Evolutionary conservation across 2,888 invertebrate species (phyloP).

Genomic region (Cheilosia vulpina): DNA sequence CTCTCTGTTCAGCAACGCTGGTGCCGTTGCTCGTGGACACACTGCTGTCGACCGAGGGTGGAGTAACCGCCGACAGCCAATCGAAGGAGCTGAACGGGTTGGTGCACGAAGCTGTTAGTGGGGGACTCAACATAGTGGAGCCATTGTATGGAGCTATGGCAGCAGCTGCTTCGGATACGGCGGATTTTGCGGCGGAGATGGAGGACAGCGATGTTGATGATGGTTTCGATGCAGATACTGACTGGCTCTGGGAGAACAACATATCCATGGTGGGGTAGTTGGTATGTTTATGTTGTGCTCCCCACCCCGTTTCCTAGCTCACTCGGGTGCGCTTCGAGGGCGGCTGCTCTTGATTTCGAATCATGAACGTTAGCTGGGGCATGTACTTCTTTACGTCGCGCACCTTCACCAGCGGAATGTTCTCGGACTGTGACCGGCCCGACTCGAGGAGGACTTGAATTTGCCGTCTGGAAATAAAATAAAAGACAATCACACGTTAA

Average conservation of each 20-base stretch:
- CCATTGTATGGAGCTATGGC: constrained; percentile 77
- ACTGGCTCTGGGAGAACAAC: constrained; percentile 83
- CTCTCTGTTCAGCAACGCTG: constrained; percentile 79
- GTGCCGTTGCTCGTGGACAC: constrained; percentile 26
- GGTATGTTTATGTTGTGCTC: constrained; percentile 82
- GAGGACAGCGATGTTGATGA: constrained; percentile 75
- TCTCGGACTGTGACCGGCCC: constrained; percentile 90
- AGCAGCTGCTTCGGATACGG: constrained; percentile 73
- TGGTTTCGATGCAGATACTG: constrained; percentile 75
- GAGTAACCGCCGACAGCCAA: constrained; percentile 78
- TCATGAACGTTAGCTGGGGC: constrained; percentile 95
- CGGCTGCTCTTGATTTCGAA: constrained; percentile 84
- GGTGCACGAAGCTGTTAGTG: constrained; percentile 78
- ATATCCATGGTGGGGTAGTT: constrained; percentile 79
- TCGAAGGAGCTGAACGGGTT: constrained; percentile 75
- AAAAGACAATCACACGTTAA: constrained; percentile 7
- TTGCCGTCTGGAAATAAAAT: constrained; percentile 86
- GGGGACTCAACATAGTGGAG: constrained; percentile 82
- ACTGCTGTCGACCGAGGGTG: constrained; percentile 75
- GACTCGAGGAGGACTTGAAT: constrained; percentile 90
- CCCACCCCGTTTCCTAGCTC: constrained; percentile 84
- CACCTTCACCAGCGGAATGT: constrained; percentile 91
- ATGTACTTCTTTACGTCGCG: constrained; percentile 93
- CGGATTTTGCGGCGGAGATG: constrained; percentile 73
- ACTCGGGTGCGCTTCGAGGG: constrained; percentile 82